Percentiles rank a stretch among this genome's conserved stretches.
Conservation (phyloP, 2,113 vertebrate species). For the Ammodytes dubius region DNA sequence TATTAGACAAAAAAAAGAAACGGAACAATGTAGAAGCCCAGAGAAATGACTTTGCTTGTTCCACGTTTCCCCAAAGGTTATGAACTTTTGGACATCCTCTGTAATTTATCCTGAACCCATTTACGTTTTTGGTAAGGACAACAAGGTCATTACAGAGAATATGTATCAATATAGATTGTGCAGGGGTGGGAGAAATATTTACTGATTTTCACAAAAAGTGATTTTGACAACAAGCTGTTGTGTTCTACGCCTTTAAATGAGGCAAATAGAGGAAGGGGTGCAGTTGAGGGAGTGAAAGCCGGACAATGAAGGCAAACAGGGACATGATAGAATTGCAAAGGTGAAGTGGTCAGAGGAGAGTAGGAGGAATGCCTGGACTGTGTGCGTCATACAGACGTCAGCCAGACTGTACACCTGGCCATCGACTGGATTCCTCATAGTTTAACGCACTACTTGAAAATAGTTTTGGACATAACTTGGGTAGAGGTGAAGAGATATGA, state of each 20-base stretch:
- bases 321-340: neutral
- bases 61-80: neutral
- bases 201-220: too few relatives aligned
- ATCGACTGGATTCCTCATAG: neutral
- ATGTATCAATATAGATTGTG: neutral
- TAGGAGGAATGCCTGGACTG: neutral
- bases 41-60: neutral
- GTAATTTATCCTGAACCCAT: slow-evolving; percentile 9
- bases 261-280: neutral
- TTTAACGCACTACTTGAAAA: neutral
- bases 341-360: neutral
- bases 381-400: neutral
- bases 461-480: neutral
- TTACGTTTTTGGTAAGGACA: neutral
- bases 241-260: neutral
- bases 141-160: neutral
- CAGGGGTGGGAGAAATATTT: too few relatives aligned
- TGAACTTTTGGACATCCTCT: neutral
- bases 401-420: neutral
- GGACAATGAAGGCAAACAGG: neutral
- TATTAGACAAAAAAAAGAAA: slow-evolving; percentile 3
- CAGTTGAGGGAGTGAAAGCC: neutral
- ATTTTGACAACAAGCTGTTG: too few relatives aligned
- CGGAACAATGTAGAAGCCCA: slow-evolving; percentile 11
- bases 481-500: neutral